Conservation (phyloP, 2,797 vertebrate genomes). For the Merluccius polli region DNA sequence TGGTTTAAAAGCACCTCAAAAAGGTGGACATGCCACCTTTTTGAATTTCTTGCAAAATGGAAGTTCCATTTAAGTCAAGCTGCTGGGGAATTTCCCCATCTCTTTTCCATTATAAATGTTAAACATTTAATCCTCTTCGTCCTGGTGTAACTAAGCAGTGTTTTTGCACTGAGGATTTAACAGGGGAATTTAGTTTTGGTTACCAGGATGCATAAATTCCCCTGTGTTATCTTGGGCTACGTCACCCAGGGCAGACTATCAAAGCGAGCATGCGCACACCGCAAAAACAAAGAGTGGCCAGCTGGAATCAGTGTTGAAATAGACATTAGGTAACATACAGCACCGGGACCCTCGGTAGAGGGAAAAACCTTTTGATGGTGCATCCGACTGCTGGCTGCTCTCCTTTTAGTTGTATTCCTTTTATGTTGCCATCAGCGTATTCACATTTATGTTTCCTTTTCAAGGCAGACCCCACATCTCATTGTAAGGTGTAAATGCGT, state of each 20-base stretch:
- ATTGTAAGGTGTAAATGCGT: constrained; percentile 42
- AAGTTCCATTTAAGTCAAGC: constrained; percentile 34
- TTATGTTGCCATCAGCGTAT: constrained; percentile 52
- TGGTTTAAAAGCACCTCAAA: background rate
- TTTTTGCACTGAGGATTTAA: constrained; percentile 38
- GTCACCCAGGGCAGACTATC: constrained; percentile 45
- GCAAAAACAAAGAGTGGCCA: constrained; percentile 51
- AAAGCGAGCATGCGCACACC: constrained; percentile 57
- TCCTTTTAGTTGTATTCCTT: constrained; percentile 49
- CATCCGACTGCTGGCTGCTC: constrained; percentile 34
- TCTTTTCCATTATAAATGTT: constrained; percentile 53
- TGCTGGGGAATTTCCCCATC: constrained; percentile 37
- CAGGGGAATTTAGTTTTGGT: constrained; percentile 26
- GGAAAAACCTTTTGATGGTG: constrained; percentile 49
- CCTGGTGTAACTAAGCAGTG: constrained; percentile 31
- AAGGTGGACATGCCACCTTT: constrained; percentile 28
- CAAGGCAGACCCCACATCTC: constrained; percentile 60
- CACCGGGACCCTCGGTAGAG: constrained; percentile 26
- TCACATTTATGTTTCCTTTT: constrained; percentile 50
- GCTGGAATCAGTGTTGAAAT: constrained; percentile 57
- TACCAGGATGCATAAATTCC: constrained; percentile 31
- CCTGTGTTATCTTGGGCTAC: constrained; percentile 36
- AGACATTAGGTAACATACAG: constrained; percentile 45
- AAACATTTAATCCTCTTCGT: constrained; percentile 56
- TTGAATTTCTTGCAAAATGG: constrained; percentile 31